A percentile compares a stretch with the other conserved stretches of the same genome.
Conservation (phyloP, 2,797 vertebrate genomes). For the Pseudochaenichthys georgianus region DNA sequence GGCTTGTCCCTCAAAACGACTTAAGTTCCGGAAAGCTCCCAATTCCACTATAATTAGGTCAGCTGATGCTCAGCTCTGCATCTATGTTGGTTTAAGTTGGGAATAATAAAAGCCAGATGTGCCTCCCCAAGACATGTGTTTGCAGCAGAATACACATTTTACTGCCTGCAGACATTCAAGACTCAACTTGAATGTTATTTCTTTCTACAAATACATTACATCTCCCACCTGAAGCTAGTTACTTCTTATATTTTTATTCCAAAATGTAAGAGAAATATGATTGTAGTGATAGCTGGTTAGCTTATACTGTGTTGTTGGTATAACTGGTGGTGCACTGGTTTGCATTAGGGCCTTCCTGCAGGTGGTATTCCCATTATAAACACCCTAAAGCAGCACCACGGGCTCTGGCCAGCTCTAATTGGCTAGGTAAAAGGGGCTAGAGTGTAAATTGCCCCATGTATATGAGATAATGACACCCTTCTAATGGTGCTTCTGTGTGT, state of each 20-base stretch:
- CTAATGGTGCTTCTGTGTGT: constrained; percentile 58
- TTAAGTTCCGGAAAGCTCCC: constrained; percentile 64
- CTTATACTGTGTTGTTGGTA: not conserved
- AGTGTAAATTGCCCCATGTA: constrained; percentile 69
- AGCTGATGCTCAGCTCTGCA: constrained; percentile 57
- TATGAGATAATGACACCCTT: constrained; percentile 73
- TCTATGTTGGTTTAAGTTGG: constrained; percentile 40
- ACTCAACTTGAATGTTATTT: constrained; percentile 14
- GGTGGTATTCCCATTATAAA: constrained; percentile 49
- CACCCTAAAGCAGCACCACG: constrained; percentile 14
- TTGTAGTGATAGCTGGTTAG: not conserved
- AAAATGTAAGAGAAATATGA: not conserved
- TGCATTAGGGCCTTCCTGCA: constrained; percentile 46
- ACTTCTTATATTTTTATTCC: not conserved
- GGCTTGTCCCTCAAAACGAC: constrained; percentile 42
- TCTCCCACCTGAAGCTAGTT: not conserved
- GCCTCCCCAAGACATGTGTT: constrained; percentile 31
- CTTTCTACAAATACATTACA: constrained; percentile 19
- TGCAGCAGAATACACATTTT: constrained; percentile 8
- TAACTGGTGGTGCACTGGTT: constrained; percentile 40
- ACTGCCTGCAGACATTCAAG: constrained; percentile 14
- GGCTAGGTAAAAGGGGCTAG: constrained; percentile 57
- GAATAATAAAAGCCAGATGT: constrained; percentile 57
- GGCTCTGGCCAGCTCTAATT: constrained; percentile 65
- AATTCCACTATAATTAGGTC: constrained; percentile 72